Conservation (phyloP, 1,140 invertebrate species). For the Megalonaias nervosa region DNA sequence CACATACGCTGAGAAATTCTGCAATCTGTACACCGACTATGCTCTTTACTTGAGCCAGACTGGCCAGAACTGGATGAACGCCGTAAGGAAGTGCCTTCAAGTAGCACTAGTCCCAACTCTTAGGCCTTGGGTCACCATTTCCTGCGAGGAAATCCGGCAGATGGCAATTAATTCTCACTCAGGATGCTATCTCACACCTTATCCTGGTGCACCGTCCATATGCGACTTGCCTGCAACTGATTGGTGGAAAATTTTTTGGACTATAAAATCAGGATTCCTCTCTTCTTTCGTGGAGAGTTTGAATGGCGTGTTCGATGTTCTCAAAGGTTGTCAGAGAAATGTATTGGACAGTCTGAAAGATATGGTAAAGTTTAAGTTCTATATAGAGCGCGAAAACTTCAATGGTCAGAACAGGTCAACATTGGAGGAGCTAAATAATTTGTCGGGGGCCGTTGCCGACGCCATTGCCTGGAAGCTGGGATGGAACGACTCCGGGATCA, state of each 20-base stretch:
- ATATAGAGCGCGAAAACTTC: background rate
- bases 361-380: background rate
- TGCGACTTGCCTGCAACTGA: conserved; percentile 7
- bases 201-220: conserved; percentile 1
- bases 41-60: conserved; percentile 6
- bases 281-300: background rate
- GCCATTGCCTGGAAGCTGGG: background rate
- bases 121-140: background rate
- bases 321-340: background rate
- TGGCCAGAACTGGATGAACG: conserved; percentile 22
- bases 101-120: conserved; percentile 19
- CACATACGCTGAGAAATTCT: conserved; percentile 23
- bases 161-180: conserved; percentile 11
- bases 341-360: background rate
- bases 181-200: conserved; percentile 3
- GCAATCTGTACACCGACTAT: conserved; percentile 11
- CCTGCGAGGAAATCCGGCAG: conserved; percentile 9
- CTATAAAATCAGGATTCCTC: conserved; percentile 5
- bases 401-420: background rate
- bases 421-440: background rate
- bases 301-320: background rate
- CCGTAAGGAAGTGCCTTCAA: conserved; percentile 21
- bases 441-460: background rate
- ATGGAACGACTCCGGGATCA: background rate
- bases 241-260: conserved; percentile 10